Evolutionary conservation across 2,113 vertebrate genomes (phyloP), one percentile per base, ranked within the genome.

Genomic region (Podilymbus podiceps): DNA sequence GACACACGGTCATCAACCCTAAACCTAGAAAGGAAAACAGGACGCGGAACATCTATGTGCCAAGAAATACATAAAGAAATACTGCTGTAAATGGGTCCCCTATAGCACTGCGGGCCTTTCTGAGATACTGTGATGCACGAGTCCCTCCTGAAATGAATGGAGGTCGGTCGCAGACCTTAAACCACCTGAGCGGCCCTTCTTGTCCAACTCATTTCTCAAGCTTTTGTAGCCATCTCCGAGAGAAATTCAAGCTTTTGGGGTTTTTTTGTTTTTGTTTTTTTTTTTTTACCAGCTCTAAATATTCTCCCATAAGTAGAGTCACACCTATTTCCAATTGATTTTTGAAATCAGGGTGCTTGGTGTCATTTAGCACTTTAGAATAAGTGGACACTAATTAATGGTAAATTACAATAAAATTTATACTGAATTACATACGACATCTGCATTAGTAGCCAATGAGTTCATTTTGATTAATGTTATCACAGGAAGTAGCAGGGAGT

Each of bases 341-440:
- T 86, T 76, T 75, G 35, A 93, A 93, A 91, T 75, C 35, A 35
- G 56, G 87, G 69, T 85, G 86, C 28, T 88, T 79, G 69, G 47
- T 85, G 69, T 81, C 91, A 83, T 96, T 80, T 90, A 95, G 66
- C n/a, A 40, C 60, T 87, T 95, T 9, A 62, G 71, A 94, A 33
- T 87, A 96, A 97, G 69, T 82, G 86, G 93, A 75, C 94, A 64
- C 89, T 96, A 96, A 96, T 97, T 97, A 97, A 93, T 58, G 69
- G 69, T 66, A 95, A 97, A 96, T 72, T 72, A 95, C 89, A 97
- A 93, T 38, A 58, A 88, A 80, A 95, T 95, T 96, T 75, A 88
- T 85, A 79, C 88, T 71, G 83, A 96, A 95, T 98, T 90, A 87
- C 53, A 62, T 40, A 56, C 12, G 52, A 94, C 82, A 89, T 73